These are phyloP conservation scores for Ammodytes dubius DNA, from an alignment of 2,113 vertebrate genomes.

Conservation along the genomic window DNA sequence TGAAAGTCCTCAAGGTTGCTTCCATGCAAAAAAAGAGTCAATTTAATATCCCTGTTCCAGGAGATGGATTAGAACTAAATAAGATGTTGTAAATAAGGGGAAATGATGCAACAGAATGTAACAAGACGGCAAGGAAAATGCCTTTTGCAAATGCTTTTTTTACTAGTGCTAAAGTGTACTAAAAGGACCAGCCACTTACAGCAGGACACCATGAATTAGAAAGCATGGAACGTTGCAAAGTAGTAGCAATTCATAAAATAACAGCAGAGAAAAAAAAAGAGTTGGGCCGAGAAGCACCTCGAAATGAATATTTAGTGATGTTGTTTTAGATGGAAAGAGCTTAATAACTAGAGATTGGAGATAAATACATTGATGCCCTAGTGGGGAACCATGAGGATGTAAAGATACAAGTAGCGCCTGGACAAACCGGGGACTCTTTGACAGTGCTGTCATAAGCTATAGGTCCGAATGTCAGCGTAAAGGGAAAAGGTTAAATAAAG, in stretches of 20 bases:
- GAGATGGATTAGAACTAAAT: slow-evolving; percentile 39
- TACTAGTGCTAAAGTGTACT: slow-evolving; percentile 30
- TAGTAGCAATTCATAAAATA: slow-evolving; percentile 25
- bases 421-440: slow-evolving; percentile 59
- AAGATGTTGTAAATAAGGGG: slow-evolving; percentile 46
- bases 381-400: slow-evolving; percentile 5
- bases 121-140: slow-evolving; percentile 22
- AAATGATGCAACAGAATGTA: slow-evolving; percentile 56
- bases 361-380: slow-evolving; percentile 20
- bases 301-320: slow-evolving; percentile 2
- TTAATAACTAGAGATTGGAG: slow-evolving; percentile 18
- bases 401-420: slow-evolving; percentile 31
- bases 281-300: background rate
- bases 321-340: background rate
- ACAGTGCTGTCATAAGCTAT: slow-evolving; percentile 57
- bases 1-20: slow-evolving; percentile 59
- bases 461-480: slow-evolving; percentile 22
- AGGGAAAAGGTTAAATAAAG: slow-evolving; percentile 72
- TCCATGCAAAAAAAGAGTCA: slow-evolving; percentile 37
- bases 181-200: slow-evolving; percentile 32
- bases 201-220: background rate
- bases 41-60: slow-evolving; percentile 40
- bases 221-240: slow-evolving; percentile 26
- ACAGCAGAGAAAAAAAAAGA: background rate
- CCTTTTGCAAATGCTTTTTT: slow-evolving; percentile 47